Percentiles rank a stretch among this genome's conserved stretches.
Evolutionary conservation across 2,797 vertebrate species (phyloP).

Genomic region (Spinus pinus): DNA sequence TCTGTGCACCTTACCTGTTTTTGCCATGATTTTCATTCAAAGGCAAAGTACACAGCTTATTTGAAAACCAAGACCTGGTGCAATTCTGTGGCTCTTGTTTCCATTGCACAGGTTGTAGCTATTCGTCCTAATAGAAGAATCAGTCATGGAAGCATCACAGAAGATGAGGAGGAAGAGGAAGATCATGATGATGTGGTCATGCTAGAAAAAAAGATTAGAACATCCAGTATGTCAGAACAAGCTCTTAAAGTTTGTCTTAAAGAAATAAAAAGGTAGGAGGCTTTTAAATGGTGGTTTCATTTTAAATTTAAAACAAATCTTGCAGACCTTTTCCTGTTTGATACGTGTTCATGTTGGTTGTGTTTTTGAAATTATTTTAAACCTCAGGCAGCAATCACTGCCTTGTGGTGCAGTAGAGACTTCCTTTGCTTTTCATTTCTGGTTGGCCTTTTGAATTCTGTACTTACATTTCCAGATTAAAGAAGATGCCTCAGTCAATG

Average conservation of each 20-base stretch:
- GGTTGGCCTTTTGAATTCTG: neutral
- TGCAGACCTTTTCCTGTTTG: neutral
- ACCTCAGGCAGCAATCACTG: neutral
- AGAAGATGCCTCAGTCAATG: slow-evolving; percentile 99
- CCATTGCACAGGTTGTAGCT: slow-evolving; percentile 77
- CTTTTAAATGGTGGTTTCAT: neutral
- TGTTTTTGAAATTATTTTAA: neutral
- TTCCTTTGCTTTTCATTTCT: neutral
- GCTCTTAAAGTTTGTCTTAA: slow-evolving; percentile 92
- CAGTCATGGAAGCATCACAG: slow-evolving; percentile 73
- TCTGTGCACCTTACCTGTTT: neutral
- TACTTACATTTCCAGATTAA: slow-evolving; percentile 77
- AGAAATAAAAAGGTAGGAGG: slow-evolving; percentile 88
- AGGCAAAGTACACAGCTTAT: neutral
- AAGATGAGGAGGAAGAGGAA: slow-evolving; percentile 92
- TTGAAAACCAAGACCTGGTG: neutral
- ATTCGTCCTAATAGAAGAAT: slow-evolving; percentile 78
- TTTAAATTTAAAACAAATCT: neutral
- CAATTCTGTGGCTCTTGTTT: neutral
- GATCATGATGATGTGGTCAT: slow-evolving; percentile 86
- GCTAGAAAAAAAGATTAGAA: slow-evolving; percentile 89
- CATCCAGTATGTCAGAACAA: slow-evolving; percentile 89
- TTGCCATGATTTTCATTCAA: neutral
- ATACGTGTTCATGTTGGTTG: neutral
- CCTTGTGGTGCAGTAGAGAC: neutral